A percentile compares a stretch with the other conserved stretches of the same genome.
phyloP scores from a whole-genome alignment of 1,140 invertebrate genomes.

The Subanguina moxae region DNA sequence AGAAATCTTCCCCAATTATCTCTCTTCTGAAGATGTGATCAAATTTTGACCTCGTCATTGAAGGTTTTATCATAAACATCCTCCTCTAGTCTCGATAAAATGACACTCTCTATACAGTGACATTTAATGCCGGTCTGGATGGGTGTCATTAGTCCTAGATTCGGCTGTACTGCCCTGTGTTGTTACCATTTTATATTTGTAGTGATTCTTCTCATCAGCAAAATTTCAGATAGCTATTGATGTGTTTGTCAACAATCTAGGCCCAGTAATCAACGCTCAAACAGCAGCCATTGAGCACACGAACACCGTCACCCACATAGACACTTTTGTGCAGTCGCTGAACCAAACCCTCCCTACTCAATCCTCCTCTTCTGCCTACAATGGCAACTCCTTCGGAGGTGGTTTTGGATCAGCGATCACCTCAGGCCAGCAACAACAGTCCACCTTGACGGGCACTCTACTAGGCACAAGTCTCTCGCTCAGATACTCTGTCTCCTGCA shows the following conservation, averaged over 20 bases:
- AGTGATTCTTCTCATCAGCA: background rate
- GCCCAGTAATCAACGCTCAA: conserved; percentile 40
- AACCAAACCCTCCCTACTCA: conserved; percentile 9
- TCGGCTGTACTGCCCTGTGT: too few species aligned
- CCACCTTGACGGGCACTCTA: conserved; percentile 28
- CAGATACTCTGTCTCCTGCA: conserved; percentile 43
- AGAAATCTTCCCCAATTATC: too few species aligned
- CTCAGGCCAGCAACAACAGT: conserved; percentile 32
- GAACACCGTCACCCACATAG: conserved; percentile 48
- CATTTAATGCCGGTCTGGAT: too few species aligned
- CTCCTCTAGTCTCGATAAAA: too few species aligned
- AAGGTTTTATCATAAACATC: too few species aligned
- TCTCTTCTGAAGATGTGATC: too few species aligned
- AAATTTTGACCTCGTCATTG: too few species aligned
- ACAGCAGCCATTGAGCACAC: conserved; percentile 38
- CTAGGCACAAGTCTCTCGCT: conserved; percentile 47
- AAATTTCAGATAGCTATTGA: conserved; percentile 47
- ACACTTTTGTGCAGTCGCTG: conserved; percentile 49
- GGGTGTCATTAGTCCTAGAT: too few species aligned
- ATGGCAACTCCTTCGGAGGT: background rate
- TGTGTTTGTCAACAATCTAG: conserved; percentile 49
- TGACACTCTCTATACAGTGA: too few species aligned
- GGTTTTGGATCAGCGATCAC: background rate
- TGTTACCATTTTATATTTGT: too few species aligned
- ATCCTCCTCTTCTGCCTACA: background rate